phyloP scores from a whole-genome alignment of 2,797 vertebrate species.

The Staurois parvus region DNA sequence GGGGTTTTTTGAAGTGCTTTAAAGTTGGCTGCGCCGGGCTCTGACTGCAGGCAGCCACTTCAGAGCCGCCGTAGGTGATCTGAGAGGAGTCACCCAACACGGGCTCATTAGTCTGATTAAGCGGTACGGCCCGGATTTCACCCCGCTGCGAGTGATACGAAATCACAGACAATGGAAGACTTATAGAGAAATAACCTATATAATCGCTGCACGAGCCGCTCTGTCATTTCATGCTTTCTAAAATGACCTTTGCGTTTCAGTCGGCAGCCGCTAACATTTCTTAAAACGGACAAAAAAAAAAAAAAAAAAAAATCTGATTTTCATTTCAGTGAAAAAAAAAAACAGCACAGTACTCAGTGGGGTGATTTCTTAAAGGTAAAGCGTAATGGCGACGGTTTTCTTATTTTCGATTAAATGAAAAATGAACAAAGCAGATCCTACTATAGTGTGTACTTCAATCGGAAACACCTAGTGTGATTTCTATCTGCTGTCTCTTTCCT shows the following conservation, averaged over 20 bases:
- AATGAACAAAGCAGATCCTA: no score
- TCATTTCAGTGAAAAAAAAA: background rate
- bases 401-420: no score
- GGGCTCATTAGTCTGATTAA: slow-evolving; percentile 45
- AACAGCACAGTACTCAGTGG: no score
- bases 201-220: background rate
- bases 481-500: no score
- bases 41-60: slow-evolving; percentile 18
- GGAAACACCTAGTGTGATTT: no score
- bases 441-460: no score
- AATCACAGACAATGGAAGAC: background rate
- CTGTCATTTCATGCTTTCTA: background rate
- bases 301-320: background rate
- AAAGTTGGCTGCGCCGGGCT: slow-evolving; percentile 4
- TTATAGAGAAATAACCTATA: background rate
- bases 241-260: background rate
- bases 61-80: slow-evolving; percentile 9
- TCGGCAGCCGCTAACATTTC: no score
- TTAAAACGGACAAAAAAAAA: background rate
- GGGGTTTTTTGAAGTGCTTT: slow-evolving; percentile 9
- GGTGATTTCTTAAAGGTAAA: no score
- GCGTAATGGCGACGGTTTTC: no score
- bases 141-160: background rate
- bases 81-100: background rate
- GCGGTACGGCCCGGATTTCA: slow-evolving; percentile 4